Conservation (phyloP, 2,888 invertebrate genomes). For the Dendrolimus houi region DNA sequence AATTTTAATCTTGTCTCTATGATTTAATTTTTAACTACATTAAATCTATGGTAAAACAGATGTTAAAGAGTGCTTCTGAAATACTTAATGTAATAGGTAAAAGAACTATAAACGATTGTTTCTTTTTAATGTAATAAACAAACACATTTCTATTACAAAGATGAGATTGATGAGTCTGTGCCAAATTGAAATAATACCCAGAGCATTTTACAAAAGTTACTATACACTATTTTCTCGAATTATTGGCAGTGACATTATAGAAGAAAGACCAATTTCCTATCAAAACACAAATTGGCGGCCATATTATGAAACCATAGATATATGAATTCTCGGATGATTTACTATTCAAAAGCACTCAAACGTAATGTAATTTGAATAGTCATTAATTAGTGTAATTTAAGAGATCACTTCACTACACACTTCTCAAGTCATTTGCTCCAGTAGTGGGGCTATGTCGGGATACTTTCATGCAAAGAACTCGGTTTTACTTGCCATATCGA, state of each 20-base stretch:
- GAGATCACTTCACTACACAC: constrained; percentile 51
- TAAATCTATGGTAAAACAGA: neutral
- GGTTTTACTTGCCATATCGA: constrained; percentile 90
- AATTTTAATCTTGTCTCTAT: neutral
- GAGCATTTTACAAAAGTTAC: no score
- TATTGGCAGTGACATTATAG: no score
- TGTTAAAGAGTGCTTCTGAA: neutral
- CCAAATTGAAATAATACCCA: no score
- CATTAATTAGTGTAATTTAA: constrained; percentile 13
- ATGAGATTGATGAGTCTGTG: no score
- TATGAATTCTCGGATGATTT: no score
- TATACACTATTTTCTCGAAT: no score
- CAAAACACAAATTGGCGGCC: no score
- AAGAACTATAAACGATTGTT: no score
- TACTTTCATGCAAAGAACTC: constrained; percentile 92
- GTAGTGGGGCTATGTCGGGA: constrained; percentile 58
- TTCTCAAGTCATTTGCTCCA: constrained; percentile 54
- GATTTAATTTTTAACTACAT: neutral
- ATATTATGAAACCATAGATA: no score
- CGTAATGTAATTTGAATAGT: neutral
- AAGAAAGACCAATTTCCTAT: no score
- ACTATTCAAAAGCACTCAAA: neutral
- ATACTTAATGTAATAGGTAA: neutral
- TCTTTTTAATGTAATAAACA: no score
- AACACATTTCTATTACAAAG: no score